These are phyloP conservation scores for Drosophila demipolita DNA, from an alignment of 2,888 invertebrate species.

Conservation along the genomic window DNA sequence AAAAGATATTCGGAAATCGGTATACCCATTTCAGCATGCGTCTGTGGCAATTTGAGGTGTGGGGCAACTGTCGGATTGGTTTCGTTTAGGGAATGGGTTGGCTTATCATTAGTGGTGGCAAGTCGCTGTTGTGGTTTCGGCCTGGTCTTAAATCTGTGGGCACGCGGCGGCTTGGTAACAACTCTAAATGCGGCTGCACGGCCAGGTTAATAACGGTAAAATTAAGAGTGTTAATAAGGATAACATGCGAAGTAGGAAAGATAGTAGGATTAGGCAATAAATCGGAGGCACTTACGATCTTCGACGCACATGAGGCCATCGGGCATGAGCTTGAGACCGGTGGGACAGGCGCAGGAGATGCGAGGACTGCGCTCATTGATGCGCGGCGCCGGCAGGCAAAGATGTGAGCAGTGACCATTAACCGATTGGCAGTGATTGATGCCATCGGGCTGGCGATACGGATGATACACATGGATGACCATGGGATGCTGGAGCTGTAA, in stretches of 20 bases:
- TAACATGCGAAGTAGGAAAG: constrained; percentile 25
- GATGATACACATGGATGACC: constrained; percentile 98
- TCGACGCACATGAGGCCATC: constrained; percentile 95
- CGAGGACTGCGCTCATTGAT: constrained; percentile 91
- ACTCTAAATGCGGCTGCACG: constrained; percentile 37
- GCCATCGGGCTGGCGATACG: constrained; percentile 96
- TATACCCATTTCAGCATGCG: constrained; percentile 45
- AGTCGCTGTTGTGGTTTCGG: constrained; percentile 31
- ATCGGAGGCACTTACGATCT: constrained; percentile 91
- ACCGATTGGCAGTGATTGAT: constrained; percentile 96
- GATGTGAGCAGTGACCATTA: constrained; percentile 95
- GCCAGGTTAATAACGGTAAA: constrained; percentile 26
- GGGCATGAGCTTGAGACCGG: constrained; percentile 90
- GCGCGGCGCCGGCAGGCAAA: constrained; percentile 95
- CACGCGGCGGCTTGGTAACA: constrained; percentile 40
- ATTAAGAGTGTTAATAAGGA: constrained; percentile 26
- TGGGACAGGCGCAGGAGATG: constrained; percentile 96
- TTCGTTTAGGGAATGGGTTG: constrained; percentile 14
- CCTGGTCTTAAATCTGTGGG: constrained; percentile 33
- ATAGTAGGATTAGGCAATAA: neutral
- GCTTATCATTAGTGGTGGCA: constrained; percentile 14
- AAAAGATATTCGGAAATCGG: neutral
- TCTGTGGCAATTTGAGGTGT: constrained; percentile 15
- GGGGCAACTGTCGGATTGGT: constrained; percentile 7
- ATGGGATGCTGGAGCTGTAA: constrained; percentile 93